Base-by-base conservation (phyloP, 1,140 invertebrate species). In the Zaprionus ghesquierei region DNA sequence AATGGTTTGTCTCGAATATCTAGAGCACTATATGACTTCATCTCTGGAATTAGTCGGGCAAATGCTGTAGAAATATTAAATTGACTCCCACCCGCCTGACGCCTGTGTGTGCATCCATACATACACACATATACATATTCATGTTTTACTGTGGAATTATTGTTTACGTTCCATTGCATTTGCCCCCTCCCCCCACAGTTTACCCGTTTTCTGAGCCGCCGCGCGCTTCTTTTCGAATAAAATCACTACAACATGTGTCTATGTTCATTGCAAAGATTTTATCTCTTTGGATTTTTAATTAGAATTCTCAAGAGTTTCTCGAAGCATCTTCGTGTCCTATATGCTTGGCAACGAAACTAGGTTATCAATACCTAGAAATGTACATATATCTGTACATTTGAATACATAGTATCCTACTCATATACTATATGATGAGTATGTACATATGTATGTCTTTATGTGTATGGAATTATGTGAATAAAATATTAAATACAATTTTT, bases 11-110 rank as follows among this genome's bases (percentile, higher is more conserved):
- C 59, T 56, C 50, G 51, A 50, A 63, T 53, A 65, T 51, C 29
- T 62, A 38, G 41, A 35, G 29, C 62, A 66, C 58, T 12, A 62
- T 85, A 62, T 85, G 81, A 81, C 81, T 69, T 77, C 81, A 86
- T 85, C 69, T 53, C 74, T 76, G 18, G 59, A 79, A 77, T 79
- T 73, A 81, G 55, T 23, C 51, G 53, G 29, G 9, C 68, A 78
- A 66, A 76, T 46, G 56, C 38, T 56, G 64, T 61, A 38, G 33
- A 55, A 78, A 71, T 66, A 76, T 73, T 70, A 61, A 41, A 63
- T 53, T 72, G 53, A 41, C 35, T 41, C 35, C 35, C 35, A 41
- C 54, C 38, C 27, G 53, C 74, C 58, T 44, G 22, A n/a, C 31
- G 29, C 23, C 49, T 27, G 12, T 46, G 8, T 23, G 60, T 13